phyloP scores from a whole-genome alignment of 2,113 vertebrate genomes.

The Dipodomys merriami region DNA sequence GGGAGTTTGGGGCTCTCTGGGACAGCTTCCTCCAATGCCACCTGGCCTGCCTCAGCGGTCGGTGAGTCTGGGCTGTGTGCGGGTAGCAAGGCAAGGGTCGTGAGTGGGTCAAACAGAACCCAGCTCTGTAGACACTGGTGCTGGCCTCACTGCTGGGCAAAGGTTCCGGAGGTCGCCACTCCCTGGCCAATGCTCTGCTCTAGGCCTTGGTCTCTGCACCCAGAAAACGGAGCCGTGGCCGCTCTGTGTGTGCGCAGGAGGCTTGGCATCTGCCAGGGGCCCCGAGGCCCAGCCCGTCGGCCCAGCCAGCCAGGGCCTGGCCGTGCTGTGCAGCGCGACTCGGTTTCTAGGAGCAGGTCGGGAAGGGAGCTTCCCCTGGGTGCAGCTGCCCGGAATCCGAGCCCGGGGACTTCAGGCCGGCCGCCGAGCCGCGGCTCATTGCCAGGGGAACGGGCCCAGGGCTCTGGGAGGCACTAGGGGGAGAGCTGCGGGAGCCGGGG shows the following conservation, averaged over 20 bases:
- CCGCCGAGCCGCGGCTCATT: not conserved
- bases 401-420: not conserved
- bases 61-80: too few species aligned
- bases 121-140: too few species aligned
- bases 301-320: not conserved
- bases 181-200: fast-evolving
- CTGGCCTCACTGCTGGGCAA: fast-evolving
- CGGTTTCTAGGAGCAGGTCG: not conserved
- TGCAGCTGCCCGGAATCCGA: not conserved
- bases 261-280: fast-evolving
- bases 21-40: too few species aligned
- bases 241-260: not conserved
- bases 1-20: not conserved
- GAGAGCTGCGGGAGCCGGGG: fast-evolving
- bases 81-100: not conserved
- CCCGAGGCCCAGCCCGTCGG: not conserved
- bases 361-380: not conserved
- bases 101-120: not conserved
- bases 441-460: not conserved
- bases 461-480: not conserved
- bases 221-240: not conserved
- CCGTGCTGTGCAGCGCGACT: not conserved
- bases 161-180: not conserved
- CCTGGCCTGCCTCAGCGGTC: not conserved
- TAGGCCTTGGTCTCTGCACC: not conserved